Base-by-base conservation (phyloP, 2,888 invertebrate genomes). In the Sipha maydis region DNA sequence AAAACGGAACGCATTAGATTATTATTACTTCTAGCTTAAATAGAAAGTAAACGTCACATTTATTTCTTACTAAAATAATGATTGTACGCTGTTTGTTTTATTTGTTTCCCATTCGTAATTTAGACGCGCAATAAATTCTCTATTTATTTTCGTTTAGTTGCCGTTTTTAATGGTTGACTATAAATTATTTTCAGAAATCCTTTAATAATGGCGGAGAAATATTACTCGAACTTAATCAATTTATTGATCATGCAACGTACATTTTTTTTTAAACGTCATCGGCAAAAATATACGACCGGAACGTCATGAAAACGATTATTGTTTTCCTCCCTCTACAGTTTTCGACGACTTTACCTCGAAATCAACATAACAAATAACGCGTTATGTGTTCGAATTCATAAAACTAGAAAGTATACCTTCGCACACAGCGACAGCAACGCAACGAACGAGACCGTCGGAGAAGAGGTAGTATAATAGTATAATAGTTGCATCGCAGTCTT, bases 181-280 rank as follows among this genome's bases (percentile, higher is more conserved):
- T 85, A 85, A 85, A 76, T 77, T 85, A 69, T 85, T 25, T 31
- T 69, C 48, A 41, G 67, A 85, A 67, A 84, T 84, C 28, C 56
- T 84, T 67, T 31, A 67, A 85, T 67, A 85, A 76, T 56, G 11
- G 25, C 67, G 31, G 28, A 85, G 77, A 85, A 77, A 77, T 77
- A 85, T 77, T 77, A 31, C 76, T 25, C 1, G 41, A 38, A 77
- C 61, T 41, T 41, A 67, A 85, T 77, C 76, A 67, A 77, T 85
- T 77, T 67, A 77, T 85, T 25, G 77, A 85, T 77, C 61, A 17
- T 69, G 9, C 25, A n/a, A 69, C 69, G 69, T 21, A 14, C 31
- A 28, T 31, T 31, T 28, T 71, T n/a, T 28, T n/a, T 69, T 69
- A 61, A 61, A 61, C 4, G 61, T 14, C 48, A 48, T 48, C 48